Conservation (phyloP, 2,113 vertebrate genomes). For the Origma solitaria region DNA sequence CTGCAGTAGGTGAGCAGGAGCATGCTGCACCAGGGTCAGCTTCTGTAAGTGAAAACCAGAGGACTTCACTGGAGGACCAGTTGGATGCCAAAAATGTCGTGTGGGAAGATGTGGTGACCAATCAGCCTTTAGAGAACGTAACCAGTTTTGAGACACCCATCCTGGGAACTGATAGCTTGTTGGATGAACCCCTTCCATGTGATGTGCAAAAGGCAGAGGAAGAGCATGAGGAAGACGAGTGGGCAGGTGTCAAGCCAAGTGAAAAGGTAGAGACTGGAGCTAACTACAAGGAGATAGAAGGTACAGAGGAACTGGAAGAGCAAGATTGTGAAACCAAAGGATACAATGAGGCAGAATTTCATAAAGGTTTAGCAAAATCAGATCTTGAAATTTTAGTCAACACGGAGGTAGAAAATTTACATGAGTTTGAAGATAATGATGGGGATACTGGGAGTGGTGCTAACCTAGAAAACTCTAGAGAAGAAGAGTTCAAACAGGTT, state of each 20-base stretch:
- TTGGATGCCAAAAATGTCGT: conserved; percentile 53
- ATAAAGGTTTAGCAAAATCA: not conserved
- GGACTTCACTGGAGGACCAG: conserved; percentile 46
- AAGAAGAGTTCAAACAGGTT: not conserved
- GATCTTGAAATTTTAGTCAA: not conserved
- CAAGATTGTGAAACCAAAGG: not conserved
- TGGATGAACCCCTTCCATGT: conserved; percentile 38
- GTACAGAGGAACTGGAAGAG: conserved; percentile 57
- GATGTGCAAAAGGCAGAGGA: conserved; percentile 56
- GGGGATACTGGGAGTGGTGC: not conserved
- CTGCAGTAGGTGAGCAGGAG: conserved; percentile 45
- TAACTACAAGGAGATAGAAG: conserved; percentile 45
- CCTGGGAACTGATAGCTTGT: conserved; percentile 44
- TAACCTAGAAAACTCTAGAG: not conserved
- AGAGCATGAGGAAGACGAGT: conserved; percentile 30
- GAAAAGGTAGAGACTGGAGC: conserved; percentile 70
- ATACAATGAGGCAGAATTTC: conserved; percentile 2
- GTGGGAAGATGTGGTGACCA: conserved; percentile 70
- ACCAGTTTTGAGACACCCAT: conserved; percentile 37
- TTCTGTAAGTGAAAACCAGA: conserved; percentile 49
- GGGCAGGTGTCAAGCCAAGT: conserved; percentile 65
- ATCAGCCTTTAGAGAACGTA: conserved; percentile 51
- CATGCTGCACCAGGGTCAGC: conserved; percentile 38
- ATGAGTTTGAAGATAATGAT: not conserved
- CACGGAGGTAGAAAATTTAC: not conserved